These are phyloP conservation scores for Scaptomyza parva DNA, from an alignment of 2,888 invertebrate species.

Conservation along the genomic window DNA sequence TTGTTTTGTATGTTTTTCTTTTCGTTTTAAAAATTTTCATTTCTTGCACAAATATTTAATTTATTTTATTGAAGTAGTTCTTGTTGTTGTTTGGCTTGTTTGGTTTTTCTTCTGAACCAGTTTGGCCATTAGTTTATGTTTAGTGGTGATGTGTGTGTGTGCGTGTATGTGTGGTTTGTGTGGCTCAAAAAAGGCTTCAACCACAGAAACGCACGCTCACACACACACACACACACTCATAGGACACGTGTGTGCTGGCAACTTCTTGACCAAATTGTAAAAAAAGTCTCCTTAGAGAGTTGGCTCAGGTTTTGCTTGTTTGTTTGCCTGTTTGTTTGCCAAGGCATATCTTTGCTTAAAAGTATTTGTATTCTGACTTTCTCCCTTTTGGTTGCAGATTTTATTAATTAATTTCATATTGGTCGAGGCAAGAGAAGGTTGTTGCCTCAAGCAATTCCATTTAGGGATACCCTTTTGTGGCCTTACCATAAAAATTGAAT, in stretches of 20 bases:
- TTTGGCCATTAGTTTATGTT: conserved; percentile 44
- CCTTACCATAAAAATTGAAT: conserved; percentile 47
- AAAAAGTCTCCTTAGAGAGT: conserved; percentile 25
- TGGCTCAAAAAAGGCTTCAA: conserved; percentile 26
- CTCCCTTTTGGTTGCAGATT: conserved; percentile 45
- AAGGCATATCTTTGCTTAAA: conserved; percentile 34
- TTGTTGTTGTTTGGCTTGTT: conserved; percentile 51
- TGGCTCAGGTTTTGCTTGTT: conserved; percentile 44
- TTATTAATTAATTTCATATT: conserved; percentile 72
- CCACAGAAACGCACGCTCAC: conserved; percentile 10
- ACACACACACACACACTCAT: conserved; percentile 5
- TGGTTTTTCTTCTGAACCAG: conserved; percentile 41
- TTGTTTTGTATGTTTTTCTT: conserved; percentile 12
- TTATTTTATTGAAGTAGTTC: conserved; percentile 72
- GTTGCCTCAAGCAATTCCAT: conserved; percentile 13
- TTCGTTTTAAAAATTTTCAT: conserved; percentile 41
- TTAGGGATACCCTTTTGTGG: conserved; percentile 18
- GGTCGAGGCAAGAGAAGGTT: conserved; percentile 6
- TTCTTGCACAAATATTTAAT: conserved; percentile 71
- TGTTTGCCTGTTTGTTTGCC: conserved; percentile 66
- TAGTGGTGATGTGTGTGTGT: conserved; percentile 32
- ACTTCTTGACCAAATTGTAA: conserved; percentile 60
- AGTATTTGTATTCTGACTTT: conserved; percentile 33
- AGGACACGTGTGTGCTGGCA: conserved; percentile 35
- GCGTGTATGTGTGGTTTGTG: conserved; percentile 43